Conservation (phyloP, 2,113 vertebrate genomes). For the Hiodon alosoides region DNA sequence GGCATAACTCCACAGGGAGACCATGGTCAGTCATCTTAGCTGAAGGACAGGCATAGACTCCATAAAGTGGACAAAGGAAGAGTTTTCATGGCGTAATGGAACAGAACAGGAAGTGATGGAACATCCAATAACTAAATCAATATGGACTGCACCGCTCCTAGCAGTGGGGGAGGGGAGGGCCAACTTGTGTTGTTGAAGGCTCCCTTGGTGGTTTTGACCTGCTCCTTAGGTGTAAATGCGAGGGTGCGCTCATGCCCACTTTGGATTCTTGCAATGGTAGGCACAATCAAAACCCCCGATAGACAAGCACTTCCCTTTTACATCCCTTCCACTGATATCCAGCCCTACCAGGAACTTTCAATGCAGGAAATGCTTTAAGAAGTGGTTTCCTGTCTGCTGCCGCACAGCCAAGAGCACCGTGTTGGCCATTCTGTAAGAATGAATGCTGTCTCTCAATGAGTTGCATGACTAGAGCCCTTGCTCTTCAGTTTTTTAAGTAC, state of each 20-base stretch:
- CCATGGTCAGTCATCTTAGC: not conserved
- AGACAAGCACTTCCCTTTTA: slow-evolving; percentile 75
- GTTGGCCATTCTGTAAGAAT: not conserved
- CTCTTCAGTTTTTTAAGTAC: not conserved
- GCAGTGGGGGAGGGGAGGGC: slow-evolving; percentile 24
- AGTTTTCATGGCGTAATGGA: not conserved
- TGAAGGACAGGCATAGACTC: not conserved
- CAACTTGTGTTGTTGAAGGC: slow-evolving; percentile 14
- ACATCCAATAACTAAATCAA: not conserved
- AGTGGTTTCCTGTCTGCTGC: slow-evolving; percentile 65
- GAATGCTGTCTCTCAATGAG: not conserved
- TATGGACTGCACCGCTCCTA: not conserved
- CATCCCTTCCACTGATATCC: slow-evolving; percentile 64
- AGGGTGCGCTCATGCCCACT: slow-evolving; percentile 17
- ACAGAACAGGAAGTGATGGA: not conserved
- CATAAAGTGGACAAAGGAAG: not conserved
- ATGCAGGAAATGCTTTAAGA: slow-evolving; percentile 63
- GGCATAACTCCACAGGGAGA: not conserved
- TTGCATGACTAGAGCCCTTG: not conserved
- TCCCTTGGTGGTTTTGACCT: not conserved
- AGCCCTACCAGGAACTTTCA: slow-evolving; percentile 52
- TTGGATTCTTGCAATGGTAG: slow-evolving; percentile 11
- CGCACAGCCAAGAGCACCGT: not conserved
- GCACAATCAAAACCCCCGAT: slow-evolving; percentile 63
- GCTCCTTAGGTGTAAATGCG: slow-evolving; percentile 25